phyloP scores from a whole-genome alignment of 2,888 invertebrate species.

The Tipula vernalis region DNA sequence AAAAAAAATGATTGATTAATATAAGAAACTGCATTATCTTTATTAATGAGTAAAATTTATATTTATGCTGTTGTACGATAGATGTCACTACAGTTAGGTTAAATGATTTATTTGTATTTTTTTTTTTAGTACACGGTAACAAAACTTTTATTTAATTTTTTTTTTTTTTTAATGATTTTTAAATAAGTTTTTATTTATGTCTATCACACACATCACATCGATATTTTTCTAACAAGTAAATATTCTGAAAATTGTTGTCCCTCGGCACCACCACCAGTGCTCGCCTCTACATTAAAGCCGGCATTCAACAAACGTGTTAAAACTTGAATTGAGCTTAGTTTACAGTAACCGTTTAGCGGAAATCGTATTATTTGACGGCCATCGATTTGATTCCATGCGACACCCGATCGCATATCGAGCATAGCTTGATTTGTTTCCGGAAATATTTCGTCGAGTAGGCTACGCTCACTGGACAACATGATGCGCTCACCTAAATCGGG shows the following conservation, averaged over 20 bases:
- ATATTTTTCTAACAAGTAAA: conserved; percentile 53
- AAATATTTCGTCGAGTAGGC: conserved; percentile 61
- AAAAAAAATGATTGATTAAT: neutral
- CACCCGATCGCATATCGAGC: conserved; percentile 65
- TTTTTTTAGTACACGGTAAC: neutral
- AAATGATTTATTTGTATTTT: neutral
- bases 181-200: too few species aligned
- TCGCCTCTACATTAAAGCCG: conserved; percentile 66
- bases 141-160: neutral
- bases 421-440: conserved; percentile 67
- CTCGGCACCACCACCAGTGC: conserved; percentile 77
- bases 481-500: conserved; percentile 71
- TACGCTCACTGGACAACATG: conserved; percentile 68
- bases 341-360: conserved; percentile 79
- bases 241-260: conserved; percentile 85
- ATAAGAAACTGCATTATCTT: neutral
- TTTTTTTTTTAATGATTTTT: neutral
- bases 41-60: neutral
- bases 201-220: conserved; percentile 30
- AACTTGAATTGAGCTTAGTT: conserved; percentile 79
- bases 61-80: neutral
- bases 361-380: conserved; percentile 72
- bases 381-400: conserved; percentile 71
- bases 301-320: conserved; percentile 68
- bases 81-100: neutral